Percentiles rank a stretch among this genome's conserved stretches.
phyloP scores from a whole-genome alignment of 2,888 invertebrate genomes.

The Chironomus tentans region DNA sequence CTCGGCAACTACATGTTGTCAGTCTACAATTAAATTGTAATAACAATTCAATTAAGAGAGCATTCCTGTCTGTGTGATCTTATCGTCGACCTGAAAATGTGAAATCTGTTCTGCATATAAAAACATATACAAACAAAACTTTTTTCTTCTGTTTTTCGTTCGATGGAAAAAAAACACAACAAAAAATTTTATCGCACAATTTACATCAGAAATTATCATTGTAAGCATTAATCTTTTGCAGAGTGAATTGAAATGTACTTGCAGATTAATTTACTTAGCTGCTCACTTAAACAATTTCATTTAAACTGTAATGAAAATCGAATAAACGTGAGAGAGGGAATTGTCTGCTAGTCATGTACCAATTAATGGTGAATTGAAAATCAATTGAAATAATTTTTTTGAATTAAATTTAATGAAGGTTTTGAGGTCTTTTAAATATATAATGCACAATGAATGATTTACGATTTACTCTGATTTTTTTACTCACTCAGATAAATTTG shows the following conservation, averaged over 20 bases:
- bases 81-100: conserved; percentile 10
- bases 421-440: too few relatives aligned
- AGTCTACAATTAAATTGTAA: conserved; percentile 25
- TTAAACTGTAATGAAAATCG: too few relatives aligned
- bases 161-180: neutral
- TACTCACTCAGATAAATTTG: too few relatives aligned
- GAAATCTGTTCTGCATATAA: conserved; percentile 12
- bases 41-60: conserved; percentile 26
- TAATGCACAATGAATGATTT: too few relatives aligned
- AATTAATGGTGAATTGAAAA: too few relatives aligned
- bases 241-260: neutral
- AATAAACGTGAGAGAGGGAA: too few relatives aligned
- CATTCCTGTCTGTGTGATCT: conserved; percentile 17
- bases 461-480: too few relatives aligned
- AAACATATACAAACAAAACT: neutral
- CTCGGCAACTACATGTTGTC: conserved; percentile 11
- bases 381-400: too few relatives aligned
- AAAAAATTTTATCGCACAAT: conserved; percentile 18
- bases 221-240: conserved; percentile 1
- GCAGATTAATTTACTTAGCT: neutral
- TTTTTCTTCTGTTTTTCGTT: too few relatives aligned
- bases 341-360: too few relatives aligned
- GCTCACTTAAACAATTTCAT: too few relatives aligned
- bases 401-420: too few relatives aligned
- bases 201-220: conserved; percentile 16